These are phyloP conservation scores for Apus apus DNA, from an alignment of 2,113 vertebrate species.

Conservation along the genomic window DNA sequence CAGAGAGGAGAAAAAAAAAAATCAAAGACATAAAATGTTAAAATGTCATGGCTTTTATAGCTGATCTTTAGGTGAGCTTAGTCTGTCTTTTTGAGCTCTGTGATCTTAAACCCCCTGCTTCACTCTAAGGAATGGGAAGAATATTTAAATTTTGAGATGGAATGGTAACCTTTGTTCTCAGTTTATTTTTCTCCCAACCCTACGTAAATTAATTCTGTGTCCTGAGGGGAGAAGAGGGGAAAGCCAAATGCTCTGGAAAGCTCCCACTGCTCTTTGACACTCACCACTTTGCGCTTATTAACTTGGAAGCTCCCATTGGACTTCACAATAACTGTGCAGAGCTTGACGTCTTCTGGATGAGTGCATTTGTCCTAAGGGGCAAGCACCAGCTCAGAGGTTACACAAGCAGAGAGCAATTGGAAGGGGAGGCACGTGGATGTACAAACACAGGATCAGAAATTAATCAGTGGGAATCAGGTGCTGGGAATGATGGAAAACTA, in stretches of 20 bases:
- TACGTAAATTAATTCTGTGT: neutral
- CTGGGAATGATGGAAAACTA: neutral
- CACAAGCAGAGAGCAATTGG: neutral
- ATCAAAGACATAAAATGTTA: neutral
- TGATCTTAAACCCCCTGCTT: slow-evolving; percentile 43
- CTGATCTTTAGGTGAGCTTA: slow-evolving; percentile 57
- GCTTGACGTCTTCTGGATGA: slow-evolving; percentile 96
- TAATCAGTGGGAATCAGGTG: neutral
- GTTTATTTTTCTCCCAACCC: slow-evolving; percentile 37
- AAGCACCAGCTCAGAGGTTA: slow-evolving; percentile 72
- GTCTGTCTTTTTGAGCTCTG: neutral
- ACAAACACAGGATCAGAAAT: neutral
- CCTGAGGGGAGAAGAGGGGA: neutral
- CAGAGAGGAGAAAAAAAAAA: neutral
- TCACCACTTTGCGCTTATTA: slow-evolving; percentile 96
- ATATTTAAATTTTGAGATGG: slow-evolving; percentile 6
- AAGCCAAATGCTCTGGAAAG: neutral
- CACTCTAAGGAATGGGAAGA: slow-evolving; percentile 37
- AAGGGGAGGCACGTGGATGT: neutral
- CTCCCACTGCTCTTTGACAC: slow-evolving; percentile 65
- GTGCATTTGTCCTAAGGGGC: slow-evolving; percentile 91
- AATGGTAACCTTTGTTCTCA: slow-evolving; percentile 49
- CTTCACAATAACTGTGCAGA: slow-evolving; percentile 95
- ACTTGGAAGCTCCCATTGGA: slow-evolving; percentile 95
- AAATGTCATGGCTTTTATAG: slow-evolving; percentile 48